Percentiles rank a stretch among this genome's conserved stretches.
Evolutionary conservation across 2,113 vertebrate genomes (phyloP).

Genomic region (Lathamus discolor): DNA sequence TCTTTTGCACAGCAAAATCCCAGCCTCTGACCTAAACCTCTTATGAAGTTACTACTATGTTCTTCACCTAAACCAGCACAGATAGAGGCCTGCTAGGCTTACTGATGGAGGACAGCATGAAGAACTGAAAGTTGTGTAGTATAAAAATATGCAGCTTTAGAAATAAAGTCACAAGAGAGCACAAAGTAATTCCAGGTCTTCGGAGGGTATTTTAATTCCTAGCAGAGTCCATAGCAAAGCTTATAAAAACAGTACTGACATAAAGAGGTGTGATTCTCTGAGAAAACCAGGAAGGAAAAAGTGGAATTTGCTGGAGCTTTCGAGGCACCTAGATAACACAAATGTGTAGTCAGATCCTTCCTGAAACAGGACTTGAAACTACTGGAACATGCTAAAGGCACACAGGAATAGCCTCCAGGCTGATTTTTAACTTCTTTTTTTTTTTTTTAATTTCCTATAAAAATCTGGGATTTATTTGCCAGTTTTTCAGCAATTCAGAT

Average conservation of each 20-base stretch:
- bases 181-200: neutral
- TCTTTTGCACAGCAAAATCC: neutral
- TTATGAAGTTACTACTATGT: neutral
- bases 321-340: neutral
- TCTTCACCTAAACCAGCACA: neutral
- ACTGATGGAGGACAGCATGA: neutral
- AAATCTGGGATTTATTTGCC: neutral
- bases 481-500: neutral
- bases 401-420: neutral
- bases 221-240: neutral
- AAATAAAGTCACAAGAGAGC: neutral
- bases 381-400: neutral
- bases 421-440: neutral
- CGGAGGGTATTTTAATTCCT: neutral
- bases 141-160: neutral
- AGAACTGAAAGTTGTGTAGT: neutral
- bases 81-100: neutral
- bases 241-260: neutral
- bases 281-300: neutral
- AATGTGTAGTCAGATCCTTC: neutral
- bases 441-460: neutral
- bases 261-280: neutral
- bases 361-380: neutral
- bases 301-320: neutral
- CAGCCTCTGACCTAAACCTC: neutral